These are phyloP conservation scores for Frankliniella intonsa DNA, from an alignment of 2,888 invertebrate species.

Conservation along the genomic window DNA sequence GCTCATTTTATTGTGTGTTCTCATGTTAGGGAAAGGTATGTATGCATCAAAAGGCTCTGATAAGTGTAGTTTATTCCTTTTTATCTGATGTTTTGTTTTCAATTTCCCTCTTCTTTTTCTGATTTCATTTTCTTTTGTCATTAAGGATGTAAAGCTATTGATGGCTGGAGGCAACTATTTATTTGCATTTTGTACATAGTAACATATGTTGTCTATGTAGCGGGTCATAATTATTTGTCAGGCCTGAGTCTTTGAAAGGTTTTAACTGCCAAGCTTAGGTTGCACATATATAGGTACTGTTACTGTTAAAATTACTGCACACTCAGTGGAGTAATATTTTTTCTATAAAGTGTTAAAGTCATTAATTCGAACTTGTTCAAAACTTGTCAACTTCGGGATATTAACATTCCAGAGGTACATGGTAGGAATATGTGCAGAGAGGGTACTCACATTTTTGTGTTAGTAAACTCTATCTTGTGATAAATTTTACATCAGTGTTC, in stretches of 20 bases:
- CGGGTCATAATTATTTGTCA: neutral
- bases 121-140: constrained; percentile 6
- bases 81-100: constrained; percentile 12
- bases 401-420: constrained; percentile 17
- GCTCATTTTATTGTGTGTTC: constrained; percentile 3
- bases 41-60: constrained; percentile 17
- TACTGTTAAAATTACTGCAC: constrained; percentile 1
- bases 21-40: neutral
- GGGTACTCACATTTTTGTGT: constrained; percentile 26
- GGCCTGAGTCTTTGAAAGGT: neutral
- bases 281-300: constrained; percentile 15
- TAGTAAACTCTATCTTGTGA: constrained; percentile 19
- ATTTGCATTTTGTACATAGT: constrained; percentile 25
- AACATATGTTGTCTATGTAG: constrained; percentile 5
- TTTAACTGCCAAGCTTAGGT: constrained; percentile 18
- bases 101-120: constrained; percentile 4
- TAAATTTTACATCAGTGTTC: constrained; percentile 27
- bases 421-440: constrained; percentile 25
- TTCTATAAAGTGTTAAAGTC: constrained; percentile 19
- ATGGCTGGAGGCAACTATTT: constrained; percentile 9
- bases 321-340: constrained; percentile 14
- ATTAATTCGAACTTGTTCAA: constrained; percentile 5
- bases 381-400: constrained; percentile 23
- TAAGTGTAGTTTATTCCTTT: constrained; percentile 1
- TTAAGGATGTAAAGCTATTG: neutral